phyloP scores from a whole-genome alignment of 2,797 vertebrate species.

The Rhynchotus rufescens region DNA sequence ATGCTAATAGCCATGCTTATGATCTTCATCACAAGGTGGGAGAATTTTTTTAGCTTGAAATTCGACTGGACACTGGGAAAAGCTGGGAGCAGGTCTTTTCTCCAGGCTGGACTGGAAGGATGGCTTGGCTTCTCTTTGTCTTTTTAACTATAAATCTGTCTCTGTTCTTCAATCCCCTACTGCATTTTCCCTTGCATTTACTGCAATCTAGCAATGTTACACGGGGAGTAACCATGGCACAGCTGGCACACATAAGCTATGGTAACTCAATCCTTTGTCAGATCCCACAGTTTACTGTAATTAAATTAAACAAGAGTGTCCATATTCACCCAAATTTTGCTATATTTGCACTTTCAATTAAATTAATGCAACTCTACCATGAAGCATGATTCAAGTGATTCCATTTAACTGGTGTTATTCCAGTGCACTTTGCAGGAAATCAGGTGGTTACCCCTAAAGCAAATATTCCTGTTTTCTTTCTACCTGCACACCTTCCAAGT shows the following conservation, averaged over 20 bases:
- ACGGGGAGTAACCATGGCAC: not conserved
- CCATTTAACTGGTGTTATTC: not conserved
- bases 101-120: not conserved
- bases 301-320: not conserved
- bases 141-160: not conserved
- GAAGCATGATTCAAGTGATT: not conserved
- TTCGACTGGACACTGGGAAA: not conserved
- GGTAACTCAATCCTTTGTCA: fast-evolving
- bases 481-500: not conserved
- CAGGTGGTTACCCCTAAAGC: not conserved
- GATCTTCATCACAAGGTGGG: not conserved
- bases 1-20: not conserved
- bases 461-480: not conserved
- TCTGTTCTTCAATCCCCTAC: not conserved
- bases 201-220: not conserved
- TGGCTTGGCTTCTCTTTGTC: not conserved
- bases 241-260: not conserved
- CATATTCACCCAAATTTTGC: not conserved
- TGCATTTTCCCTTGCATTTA: fast-evolving
- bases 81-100: not conserved
- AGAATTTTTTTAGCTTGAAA: not conserved
- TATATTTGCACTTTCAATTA: not conserved
- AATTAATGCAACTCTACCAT: not conserved
- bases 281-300: not conserved
- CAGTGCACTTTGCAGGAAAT: not conserved